phyloP scores from a whole-genome alignment of 2,113 vertebrate species.

The Catharus minimus region DNA sequence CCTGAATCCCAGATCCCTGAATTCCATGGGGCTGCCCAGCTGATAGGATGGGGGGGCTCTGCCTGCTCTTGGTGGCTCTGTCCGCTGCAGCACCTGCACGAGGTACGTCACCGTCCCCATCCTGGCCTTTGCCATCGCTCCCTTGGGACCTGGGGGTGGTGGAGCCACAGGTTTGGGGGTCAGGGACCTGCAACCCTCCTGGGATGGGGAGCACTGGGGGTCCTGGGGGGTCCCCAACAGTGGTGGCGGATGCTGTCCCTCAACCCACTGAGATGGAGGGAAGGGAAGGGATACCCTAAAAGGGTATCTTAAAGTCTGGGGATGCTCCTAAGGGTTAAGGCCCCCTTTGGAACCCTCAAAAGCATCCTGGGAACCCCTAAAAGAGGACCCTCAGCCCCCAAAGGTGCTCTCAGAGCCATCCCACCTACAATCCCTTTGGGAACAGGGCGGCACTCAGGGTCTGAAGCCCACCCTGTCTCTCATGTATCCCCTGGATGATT shows the following conservation, averaged over 20 bases:
- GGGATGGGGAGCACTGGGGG: not conserved
- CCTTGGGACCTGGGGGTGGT: fast-evolving
- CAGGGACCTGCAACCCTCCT: fast-evolving
- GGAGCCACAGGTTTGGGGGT: not conserved
- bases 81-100: not conserved
- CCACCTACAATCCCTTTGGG: fast-evolving
- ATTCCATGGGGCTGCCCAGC: not conserved
- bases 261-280: not conserved
- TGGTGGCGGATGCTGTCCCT: not conserved
- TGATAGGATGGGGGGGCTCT: slow-evolving; percentile 21
- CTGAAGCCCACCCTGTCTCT: not conserved
- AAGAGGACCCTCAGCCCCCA: not conserved
- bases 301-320: not conserved
- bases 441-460: fast-evolving
- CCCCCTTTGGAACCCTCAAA: not conserved
- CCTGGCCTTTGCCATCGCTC: not conserved
- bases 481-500: fast-evolving
- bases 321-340: not conserved
- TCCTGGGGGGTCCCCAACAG: no score
- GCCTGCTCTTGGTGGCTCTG: slow-evolving; percentile 1
- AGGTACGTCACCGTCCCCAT: not conserved
- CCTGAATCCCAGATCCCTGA: fast-evolving
- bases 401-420: fast-evolving
- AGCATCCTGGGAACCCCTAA: not conserved
- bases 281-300: not conserved